A percentile compares a stretch with the other conserved stretches of the same genome.
These are phyloP conservation scores for Clusia tigrina DNA, from an alignment of 2,888 invertebrate genomes.

Conservation along the genomic window DNA sequence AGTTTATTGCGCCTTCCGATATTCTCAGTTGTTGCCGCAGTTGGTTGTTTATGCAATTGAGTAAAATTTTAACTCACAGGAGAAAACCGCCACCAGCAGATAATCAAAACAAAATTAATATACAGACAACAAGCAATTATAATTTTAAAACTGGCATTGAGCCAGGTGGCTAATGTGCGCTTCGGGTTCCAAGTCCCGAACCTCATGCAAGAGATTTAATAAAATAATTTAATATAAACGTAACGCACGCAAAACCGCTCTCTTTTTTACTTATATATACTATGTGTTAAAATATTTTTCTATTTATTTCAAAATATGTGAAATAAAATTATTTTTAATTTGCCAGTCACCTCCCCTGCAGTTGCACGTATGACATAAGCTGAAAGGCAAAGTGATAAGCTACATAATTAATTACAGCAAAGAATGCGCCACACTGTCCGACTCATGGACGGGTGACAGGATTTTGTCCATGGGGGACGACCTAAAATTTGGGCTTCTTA, in stretches of 20 bases:
- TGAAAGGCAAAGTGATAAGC: conserved; percentile 26
- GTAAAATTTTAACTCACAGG: conserved; percentile 23
- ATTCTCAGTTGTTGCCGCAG: not conserved
- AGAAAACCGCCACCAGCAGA: no score
- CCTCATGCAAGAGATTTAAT: no score
- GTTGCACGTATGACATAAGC: conserved; percentile 1
- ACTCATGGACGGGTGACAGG: not conserved
- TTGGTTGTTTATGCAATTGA: conserved; percentile 26
- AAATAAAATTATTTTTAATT: no score
- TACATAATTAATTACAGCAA: conserved; percentile 23
- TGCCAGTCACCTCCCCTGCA: no score
- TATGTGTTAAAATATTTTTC: no score
- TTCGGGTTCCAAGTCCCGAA: no score
- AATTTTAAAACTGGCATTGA: conserved; percentile 21
- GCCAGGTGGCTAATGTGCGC: conserved; percentile 21
- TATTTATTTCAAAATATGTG: no score
- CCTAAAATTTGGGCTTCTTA: no score
- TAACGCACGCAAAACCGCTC: no score
- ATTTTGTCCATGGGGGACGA: no score
- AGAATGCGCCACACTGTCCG: not conserved
- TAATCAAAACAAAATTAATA: conserved; percentile 17
- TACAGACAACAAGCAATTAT: conserved; percentile 24
- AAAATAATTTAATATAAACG: no score
- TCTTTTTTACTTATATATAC: no score
- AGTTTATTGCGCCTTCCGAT: conserved; percentile 17